phyloP scores from a whole-genome alignment of 1,140 invertebrate genomes.

The Batillaria attramentaria region DNA sequence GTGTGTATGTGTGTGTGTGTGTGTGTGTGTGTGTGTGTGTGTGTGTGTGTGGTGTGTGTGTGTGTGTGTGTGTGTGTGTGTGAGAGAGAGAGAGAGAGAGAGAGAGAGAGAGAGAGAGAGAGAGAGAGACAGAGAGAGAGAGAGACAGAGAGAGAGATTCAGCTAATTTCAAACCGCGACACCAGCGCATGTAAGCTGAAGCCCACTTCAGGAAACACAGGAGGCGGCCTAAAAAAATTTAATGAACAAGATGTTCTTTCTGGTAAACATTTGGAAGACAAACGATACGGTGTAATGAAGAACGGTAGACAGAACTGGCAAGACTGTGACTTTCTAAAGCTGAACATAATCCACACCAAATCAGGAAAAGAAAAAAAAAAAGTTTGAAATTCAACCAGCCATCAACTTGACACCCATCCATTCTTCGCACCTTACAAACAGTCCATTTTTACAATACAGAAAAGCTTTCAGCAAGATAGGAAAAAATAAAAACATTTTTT shows the following conservation, averaged over 20 bases:
- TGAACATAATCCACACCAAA: too few species aligned
- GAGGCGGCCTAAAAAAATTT: background rate
- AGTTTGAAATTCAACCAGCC: too few species aligned
- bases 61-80: background rate
- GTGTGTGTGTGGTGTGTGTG: background rate
- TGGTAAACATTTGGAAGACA: background rate
- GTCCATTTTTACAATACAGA: too few species aligned
- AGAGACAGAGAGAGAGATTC: background rate
- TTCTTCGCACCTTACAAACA: too few species aligned
- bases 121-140: background rate
- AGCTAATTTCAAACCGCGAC: background rate
- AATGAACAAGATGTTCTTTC: background rate
- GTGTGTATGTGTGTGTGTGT: background rate
- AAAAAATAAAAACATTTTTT: too few species aligned
- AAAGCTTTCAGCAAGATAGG: too few species aligned
- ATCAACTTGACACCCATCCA: too few species aligned
- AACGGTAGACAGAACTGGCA: background rate
- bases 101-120: conserved; percentile 18
- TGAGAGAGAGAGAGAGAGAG: conserved; percentile 1
- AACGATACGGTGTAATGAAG: background rate
- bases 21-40: background rate
- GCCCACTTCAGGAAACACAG: background rate
- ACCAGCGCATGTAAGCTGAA: background rate
- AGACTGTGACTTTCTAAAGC: background rate
- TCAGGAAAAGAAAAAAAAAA: too few species aligned